Percentiles rank a stretch among this genome's conserved stretches.
These are phyloP conservation scores for Drosophila prolongata DNA, from an alignment of 2,888 invertebrate genomes.

Conservation along the genomic window DNA sequence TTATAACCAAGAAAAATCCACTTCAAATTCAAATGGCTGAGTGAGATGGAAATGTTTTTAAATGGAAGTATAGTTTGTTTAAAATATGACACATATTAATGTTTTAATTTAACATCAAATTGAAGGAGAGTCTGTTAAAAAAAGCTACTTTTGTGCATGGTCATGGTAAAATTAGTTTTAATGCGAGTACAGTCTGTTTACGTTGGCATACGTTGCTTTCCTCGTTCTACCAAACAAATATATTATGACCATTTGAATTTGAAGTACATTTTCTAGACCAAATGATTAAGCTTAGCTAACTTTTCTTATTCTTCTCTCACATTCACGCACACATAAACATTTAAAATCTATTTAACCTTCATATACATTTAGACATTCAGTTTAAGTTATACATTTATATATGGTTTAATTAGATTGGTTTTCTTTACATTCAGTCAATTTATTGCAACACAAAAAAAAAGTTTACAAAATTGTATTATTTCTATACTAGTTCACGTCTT, in stretches of 20 bases:
- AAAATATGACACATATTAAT: not conserved
- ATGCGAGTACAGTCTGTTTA: not conserved
- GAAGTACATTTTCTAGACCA: slow-evolving; percentile 6
- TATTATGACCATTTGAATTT: slow-evolving; percentile 1
- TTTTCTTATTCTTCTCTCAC: not conserved
- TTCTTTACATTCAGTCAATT: slow-evolving; percentile 71
- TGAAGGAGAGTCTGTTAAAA: not conserved
- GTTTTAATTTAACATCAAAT: not conserved
- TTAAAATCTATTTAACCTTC: slow-evolving; percentile 25
- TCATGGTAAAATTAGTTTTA: no score
- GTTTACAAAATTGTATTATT: slow-evolving; percentile 25
- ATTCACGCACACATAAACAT: slow-evolving; percentile 15
- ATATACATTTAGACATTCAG: slow-evolving; percentile 60
- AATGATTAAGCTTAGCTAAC: slow-evolving; percentile 24
- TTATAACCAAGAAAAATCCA: not conserved
- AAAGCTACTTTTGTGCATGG: no score
- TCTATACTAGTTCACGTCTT: slow-evolving; percentile 23
- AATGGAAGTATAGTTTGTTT: not conserved
- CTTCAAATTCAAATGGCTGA: slow-evolving; percentile 14
- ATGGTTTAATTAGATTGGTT: slow-evolving; percentile 35
- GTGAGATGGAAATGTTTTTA: not conserved
- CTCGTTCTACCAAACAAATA: no score
- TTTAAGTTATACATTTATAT: slow-evolving; percentile 34
- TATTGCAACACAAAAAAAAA: slow-evolving; percentile 63
- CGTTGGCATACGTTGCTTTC: no score